These are phyloP conservation scores for Salvelinus alpinus DNA, from an alignment of 2,113 vertebrate species.

Conservation along the genomic window DNA sequence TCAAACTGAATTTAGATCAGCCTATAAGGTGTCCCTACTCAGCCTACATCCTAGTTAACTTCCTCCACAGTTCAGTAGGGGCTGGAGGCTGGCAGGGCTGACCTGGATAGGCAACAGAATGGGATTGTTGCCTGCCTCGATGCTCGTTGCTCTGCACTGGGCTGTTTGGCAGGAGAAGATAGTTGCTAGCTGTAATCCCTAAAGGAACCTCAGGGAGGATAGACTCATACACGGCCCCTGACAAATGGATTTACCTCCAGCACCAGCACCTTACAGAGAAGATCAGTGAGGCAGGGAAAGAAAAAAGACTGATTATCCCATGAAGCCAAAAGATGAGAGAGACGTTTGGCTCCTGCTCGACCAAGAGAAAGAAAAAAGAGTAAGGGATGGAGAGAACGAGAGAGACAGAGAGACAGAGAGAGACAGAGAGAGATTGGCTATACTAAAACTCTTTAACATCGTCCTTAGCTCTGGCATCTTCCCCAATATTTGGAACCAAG, in stretches of 20 bases:
- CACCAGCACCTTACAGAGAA: conserved; percentile 2
- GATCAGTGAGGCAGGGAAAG: background rate
- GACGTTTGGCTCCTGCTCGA: conserved; percentile 11
- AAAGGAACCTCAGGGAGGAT: background rate
- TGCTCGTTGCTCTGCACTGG: conserved; percentile 8
- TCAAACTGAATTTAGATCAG: too few species aligned
- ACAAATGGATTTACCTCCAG: conserved; percentile 36
- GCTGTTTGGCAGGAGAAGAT: conserved; percentile 42
- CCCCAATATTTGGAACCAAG: too few species aligned
- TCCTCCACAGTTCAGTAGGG: background rate
- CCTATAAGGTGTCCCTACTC: too few species aligned
- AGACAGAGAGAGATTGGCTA: background rate
- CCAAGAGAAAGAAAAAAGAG: background rate
- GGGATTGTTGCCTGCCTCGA: conserved; percentile 26
- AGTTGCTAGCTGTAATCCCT: conserved; percentile 51
- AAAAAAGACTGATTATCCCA: background rate
- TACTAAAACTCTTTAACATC: too few species aligned
- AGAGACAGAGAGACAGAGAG: too few species aligned
- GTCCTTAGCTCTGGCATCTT: too few species aligned
- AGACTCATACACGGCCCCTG: conserved; percentile 29
- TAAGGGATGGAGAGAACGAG: too few species aligned
- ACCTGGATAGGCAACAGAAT: conserved; percentile 52
- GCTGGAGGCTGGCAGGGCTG: conserved; percentile 41
- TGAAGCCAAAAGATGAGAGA: background rate
- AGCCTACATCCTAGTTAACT: too few species aligned